Percentiles rank a stretch among this genome's conserved stretches.
phyloP scores from a whole-genome alignment of 2,113 vertebrate genomes.

The Tautogolabrus adspersus region DNA sequence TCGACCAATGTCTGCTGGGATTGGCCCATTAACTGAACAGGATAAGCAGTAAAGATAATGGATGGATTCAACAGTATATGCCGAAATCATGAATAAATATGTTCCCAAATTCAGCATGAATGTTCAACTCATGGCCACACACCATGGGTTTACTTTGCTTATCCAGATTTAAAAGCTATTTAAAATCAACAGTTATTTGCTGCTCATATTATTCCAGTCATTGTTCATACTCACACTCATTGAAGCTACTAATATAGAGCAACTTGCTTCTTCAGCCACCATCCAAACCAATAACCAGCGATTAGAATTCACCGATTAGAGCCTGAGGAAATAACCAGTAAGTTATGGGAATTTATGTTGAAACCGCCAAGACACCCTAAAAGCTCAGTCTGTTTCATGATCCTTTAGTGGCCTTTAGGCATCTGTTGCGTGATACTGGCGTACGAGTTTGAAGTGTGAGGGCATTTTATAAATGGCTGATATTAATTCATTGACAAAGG shows the following conservation, averaged over 20 bases:
- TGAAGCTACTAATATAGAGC: background rate
- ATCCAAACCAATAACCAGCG: background rate
- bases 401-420: too few relatives aligned
- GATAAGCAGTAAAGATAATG: background rate
- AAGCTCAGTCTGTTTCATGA: too few relatives aligned
- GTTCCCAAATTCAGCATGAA: too few relatives aligned
- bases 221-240: background rate
- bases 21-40: too few relatives aligned
- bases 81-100: slow-evolving; percentile 5
- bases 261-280: background rate
- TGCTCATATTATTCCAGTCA: background rate
- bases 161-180: too few relatives aligned
- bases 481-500: slow-evolving; percentile 14
- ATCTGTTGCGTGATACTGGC: background rate
- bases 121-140: too few relatives aligned
- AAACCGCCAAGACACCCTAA: too few relatives aligned
- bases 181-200: background rate
- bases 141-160: too few relatives aligned
- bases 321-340: background rate
- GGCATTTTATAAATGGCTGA: slow-evolving; percentile 4
- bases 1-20: too few relatives aligned
- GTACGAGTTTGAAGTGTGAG: background rate
- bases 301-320: background rate
- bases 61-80: background rate
- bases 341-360: background rate